Evolutionary conservation across 2,888 invertebrate genomes (phyloP), one percentile per base, ranked within the genome.

Genomic region (Drosophila melanocephala): DNA sequence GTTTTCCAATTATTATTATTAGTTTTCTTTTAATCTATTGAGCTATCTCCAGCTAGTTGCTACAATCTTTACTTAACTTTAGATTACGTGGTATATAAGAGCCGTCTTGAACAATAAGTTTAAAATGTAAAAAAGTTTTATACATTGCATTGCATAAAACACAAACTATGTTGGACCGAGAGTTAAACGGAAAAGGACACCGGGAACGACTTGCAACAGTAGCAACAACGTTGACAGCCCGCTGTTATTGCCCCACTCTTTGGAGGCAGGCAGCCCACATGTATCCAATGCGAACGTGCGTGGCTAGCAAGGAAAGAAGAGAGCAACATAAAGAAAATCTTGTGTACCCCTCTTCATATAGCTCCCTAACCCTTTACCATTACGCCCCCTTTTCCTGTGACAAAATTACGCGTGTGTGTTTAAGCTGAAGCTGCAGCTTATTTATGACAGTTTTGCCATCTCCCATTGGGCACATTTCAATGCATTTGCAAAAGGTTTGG

Each of bases 401-500:
- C 44, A 42, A 22, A 61, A 62, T 56, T 61, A 44, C 70, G 76
- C 71, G 62, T 66, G 61, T 77, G 58, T 73, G 74, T 58, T 63
- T 58, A 66, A 74, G 74, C 59, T 74, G 56, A 37, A 42, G 53
- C 53, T 72, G 65, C 59, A 69, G 75, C 81, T 47, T 26, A 92
- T 92, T 92, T 92, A 92, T 91, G 87, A 90, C 83, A 78, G 79
- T 81, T 89, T 86, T n/a, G 2, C 9, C 85, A 89, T 87, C 82
- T 91, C 92, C 92, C 92, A 88, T 85, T 84, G 85, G 92, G 80
- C 88, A 85, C 86, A 91, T 92, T 91, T 84, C 80, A 85, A 83
- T 91, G 88, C 91, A 92, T 89, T 86, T 83, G 84, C 81, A 77
- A 83, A 83, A 28, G 51, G 68, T 58, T 67, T 5, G 55, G 72